phyloP scores from a whole-genome alignment of 2,888 invertebrate genomes.

The Polylopha cassiicola region DNA sequence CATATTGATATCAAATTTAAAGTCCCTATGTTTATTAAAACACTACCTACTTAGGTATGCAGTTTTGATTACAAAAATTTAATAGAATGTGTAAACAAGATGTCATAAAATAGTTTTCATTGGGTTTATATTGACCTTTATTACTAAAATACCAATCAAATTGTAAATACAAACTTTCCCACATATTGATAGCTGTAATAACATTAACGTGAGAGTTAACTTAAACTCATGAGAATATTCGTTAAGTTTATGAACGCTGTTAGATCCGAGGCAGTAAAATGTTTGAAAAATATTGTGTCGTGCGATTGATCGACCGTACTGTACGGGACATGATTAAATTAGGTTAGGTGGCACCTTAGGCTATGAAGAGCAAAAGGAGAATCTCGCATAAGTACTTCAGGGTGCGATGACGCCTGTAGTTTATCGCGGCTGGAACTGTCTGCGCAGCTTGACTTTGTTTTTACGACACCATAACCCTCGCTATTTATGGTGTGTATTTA shows the following conservation, averaged over 20 bases:
- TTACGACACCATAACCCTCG: constrained; percentile 65
- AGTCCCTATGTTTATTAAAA: constrained; percentile 40
- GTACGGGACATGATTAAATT: too few species aligned
- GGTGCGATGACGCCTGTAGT: constrained; percentile 55
- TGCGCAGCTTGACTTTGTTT: constrained; percentile 72
- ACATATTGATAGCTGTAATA: constrained; percentile 43
- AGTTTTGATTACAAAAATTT: constrained; percentile 53
- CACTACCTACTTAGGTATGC: constrained; percentile 58
- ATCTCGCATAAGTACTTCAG: too few species aligned
- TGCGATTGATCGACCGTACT: too few species aligned
- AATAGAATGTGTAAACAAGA: constrained; percentile 46
- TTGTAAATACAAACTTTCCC: constrained; percentile 49
- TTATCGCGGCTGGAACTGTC: constrained; percentile 53
- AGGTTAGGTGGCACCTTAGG: constrained; percentile 7
- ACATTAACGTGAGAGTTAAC: constrained; percentile 32
- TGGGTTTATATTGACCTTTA: constrained; percentile 46
- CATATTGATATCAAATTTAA: constrained; percentile 44
- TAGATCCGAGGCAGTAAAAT: too few species aligned
- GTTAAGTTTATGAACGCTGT: too few species aligned
- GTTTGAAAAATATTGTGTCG: too few species aligned
- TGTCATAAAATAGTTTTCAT: constrained; percentile 46
- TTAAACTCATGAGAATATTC: constrained; percentile 5
- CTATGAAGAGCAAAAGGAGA: constrained; percentile 15
- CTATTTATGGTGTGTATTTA: constrained; percentile 71
- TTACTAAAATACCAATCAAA: constrained; percentile 40